Conservation (phyloP, 2,113 vertebrate genomes). For the Gavialis gangeticus region DNA sequence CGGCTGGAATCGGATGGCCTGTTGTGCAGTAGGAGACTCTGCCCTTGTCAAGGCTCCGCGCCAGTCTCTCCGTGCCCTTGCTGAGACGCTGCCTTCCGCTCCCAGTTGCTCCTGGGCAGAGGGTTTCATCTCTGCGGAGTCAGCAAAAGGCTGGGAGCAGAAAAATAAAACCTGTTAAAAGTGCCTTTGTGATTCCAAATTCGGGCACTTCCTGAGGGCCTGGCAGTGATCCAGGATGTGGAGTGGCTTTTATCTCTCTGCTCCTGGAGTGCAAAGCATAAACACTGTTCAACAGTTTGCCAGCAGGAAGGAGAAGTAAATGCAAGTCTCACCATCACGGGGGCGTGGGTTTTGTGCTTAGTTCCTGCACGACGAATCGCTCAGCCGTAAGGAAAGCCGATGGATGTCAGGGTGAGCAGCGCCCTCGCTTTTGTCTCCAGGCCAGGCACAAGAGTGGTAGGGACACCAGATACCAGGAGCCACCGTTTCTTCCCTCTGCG, state of each 20-base stretch:
- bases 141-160: conserved; percentile 36
- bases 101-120: neutral
- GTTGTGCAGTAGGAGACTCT: neutral
- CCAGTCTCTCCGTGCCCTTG: neutral
- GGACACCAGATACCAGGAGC: conserved; percentile 21
- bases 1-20: neutral
- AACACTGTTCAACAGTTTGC: neutral
- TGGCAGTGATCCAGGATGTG: conserved; percentile 21
- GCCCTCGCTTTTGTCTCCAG: conserved; percentile 42
- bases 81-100: neutral
- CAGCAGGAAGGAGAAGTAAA: conserved; percentile 48
- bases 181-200: conserved; percentile 53
- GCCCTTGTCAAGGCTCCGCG: neutral
- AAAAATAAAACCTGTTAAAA: conserved; percentile 41
- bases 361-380: conserved; percentile 56
- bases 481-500: conserved; percentile 11
- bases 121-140: conserved; percentile 21
- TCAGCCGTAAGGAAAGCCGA: conserved; percentile 22
- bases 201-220: conserved; percentile 34
- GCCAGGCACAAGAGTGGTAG: conserved; percentile 35
- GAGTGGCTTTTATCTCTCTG: conserved; percentile 44
- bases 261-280: conserved; percentile 23
- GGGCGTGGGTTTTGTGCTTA: neutral
- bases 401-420: conserved; percentile 24
- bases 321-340: neutral